phyloP scores from a whole-genome alignment of 2,888 invertebrate species.

The Eueremaeus valkanovi region DNA sequence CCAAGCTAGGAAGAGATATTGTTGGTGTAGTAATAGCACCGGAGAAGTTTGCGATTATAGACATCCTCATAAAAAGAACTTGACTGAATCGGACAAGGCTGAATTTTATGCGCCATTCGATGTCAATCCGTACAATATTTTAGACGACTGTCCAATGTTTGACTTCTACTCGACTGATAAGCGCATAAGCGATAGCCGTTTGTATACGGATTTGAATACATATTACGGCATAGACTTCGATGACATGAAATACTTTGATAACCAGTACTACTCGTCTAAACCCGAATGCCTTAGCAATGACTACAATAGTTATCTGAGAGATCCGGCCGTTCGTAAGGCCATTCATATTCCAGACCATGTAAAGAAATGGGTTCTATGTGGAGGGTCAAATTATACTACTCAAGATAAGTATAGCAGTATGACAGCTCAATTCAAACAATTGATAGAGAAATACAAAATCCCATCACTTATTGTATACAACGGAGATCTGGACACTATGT shows the following conservation, averaged over 20 bases:
- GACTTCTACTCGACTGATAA: not conserved
- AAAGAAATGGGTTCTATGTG: slow-evolving; percentile 42
- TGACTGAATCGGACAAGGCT: too few relatives aligned
- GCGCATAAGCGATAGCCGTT: not conserved
- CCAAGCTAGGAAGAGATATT: not conserved
- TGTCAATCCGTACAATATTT: not conserved
- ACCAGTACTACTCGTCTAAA: slow-evolving; percentile 32
- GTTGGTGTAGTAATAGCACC: not conserved
- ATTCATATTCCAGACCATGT: slow-evolving; percentile 47
- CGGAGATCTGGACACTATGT: slow-evolving; percentile 57
- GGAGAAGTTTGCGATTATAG: not conserved
- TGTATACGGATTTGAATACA: not conserved
- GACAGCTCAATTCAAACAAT: too few relatives aligned
- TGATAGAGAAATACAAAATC: too few relatives aligned
- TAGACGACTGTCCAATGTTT: not conserved
- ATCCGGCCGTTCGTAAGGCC: slow-evolving; percentile 45
- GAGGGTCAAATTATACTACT: too few relatives aligned
- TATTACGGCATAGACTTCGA: not conserved
- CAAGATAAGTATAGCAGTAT: too few relatives aligned
- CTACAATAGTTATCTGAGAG: slow-evolving; percentile 45
- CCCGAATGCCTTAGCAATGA: slow-evolving; percentile 46
- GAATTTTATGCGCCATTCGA: not conserved
- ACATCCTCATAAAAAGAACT: too few relatives aligned
- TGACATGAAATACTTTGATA: not conserved
- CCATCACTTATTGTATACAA: slow-evolving; percentile 55